Percentiles rank a stretch among this genome's conserved stretches.
Conservation (phyloP, 2,113 vertebrate genomes). For the Protobothrops flavoviridis region DNA sequence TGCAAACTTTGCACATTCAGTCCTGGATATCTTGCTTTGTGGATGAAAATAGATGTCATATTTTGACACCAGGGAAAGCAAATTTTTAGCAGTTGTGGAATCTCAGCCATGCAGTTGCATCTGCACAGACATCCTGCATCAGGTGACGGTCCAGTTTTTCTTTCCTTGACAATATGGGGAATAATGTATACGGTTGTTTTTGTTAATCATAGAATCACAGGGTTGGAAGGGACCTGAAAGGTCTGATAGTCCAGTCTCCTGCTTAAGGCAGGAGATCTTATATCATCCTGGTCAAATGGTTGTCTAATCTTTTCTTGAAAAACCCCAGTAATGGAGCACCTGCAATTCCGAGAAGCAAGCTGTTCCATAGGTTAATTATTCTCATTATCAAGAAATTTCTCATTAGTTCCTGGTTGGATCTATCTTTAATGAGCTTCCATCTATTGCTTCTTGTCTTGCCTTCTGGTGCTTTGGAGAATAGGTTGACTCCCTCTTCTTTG, state of each 20-base stretch:
- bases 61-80: not conserved
- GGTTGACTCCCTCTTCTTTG: too few relatives aligned
- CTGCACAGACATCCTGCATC: not conserved
- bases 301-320: not conserved
- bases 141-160: not conserved
- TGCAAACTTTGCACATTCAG: constrained; percentile 57
- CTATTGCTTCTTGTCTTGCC: too few relatives aligned
- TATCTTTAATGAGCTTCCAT: not conserved
- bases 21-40: constrained; percentile 25
- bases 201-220: not conserved
- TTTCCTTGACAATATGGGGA: not conserved
- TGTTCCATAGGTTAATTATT: not conserved
- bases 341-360: not conserved
- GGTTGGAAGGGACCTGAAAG: not conserved
- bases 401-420: not conserved
- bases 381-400: not conserved
- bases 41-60: not conserved
- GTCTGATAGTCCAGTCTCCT: not conserved
- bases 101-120: not conserved
- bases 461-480: too few relatives aligned
- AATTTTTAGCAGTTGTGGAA: not conserved
- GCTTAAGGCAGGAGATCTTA: not conserved
- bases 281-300: not conserved
- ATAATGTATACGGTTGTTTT: not conserved
- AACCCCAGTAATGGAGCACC: not conserved